A percentile compares a stretch with the other conserved stretches of the same genome.
Conservation (phyloP, 2,888 invertebrate genomes). For the Acleris holmiana region DNA sequence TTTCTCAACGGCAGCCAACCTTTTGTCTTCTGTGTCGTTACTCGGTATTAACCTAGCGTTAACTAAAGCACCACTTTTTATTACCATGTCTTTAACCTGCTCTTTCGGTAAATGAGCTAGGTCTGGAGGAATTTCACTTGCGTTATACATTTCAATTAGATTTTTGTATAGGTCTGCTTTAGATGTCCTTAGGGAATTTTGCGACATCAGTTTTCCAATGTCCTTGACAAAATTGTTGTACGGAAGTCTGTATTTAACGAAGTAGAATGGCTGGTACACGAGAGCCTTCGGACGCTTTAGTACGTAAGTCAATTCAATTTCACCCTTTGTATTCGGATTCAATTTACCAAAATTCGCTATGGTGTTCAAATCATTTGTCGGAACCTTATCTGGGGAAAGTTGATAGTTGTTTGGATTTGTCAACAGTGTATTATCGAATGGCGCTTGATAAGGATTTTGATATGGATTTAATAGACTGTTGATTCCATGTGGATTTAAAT, state of each 20-base stretch:
- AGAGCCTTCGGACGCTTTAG: slow-evolving; percentile 56
- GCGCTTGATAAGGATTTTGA: background rate
- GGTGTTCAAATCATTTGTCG: slow-evolving; percentile 42
- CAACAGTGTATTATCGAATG: background rate
- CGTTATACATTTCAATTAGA: slow-evolving; percentile 51
- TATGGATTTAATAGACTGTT: no score
- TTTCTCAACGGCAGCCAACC: background rate
- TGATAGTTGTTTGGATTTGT: slow-evolving; percentile 14
- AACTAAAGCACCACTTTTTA: slow-evolving; percentile 55
- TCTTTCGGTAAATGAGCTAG: slow-evolving; percentile 52
- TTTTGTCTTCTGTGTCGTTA: slow-evolving; percentile 1
- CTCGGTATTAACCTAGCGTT: slow-evolving; percentile 55
- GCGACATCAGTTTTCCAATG: slow-evolving; percentile 46
- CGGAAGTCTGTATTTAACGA: slow-evolving; percentile 66
- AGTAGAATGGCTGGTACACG: slow-evolving; percentile 59
- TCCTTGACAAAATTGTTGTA: slow-evolving; percentile 53
- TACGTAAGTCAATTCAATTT: slow-evolving; percentile 65
- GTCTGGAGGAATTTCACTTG: slow-evolving; percentile 55
- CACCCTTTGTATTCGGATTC: slow-evolving; percentile 45
- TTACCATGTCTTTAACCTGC: slow-evolving; percentile 53
- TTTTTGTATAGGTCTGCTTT: slow-evolving; percentile 55
- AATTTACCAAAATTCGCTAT: slow-evolving; percentile 56
- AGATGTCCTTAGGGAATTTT: slow-evolving; percentile 47
- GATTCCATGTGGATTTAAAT: no score
- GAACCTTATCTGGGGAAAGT: slow-evolving; percentile 17